A percentile compares a stretch with the other conserved stretches of the same genome.
These are phyloP conservation scores for Carcharodon carcharias DNA, from an alignment of 2,797 vertebrate genomes.

Conservation along the genomic window DNA sequence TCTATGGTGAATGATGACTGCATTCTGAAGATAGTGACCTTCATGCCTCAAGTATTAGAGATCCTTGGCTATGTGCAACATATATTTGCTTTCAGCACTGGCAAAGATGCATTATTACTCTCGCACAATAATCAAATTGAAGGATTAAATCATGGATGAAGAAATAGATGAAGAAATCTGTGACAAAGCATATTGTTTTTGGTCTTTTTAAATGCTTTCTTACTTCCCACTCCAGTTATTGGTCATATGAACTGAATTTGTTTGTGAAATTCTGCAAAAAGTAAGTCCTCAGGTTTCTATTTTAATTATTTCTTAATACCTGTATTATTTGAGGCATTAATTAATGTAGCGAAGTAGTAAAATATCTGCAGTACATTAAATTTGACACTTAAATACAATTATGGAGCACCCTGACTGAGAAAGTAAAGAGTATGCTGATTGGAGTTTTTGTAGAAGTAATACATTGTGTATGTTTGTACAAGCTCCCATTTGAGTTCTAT, in stretches of 20 bases:
- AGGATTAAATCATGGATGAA: not conserved
- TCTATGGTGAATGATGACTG: not conserved
- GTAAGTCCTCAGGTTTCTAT: slow-evolving; percentile 15
- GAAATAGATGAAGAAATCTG: not conserved
- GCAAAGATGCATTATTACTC: not conserved
- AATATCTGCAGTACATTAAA: not conserved
- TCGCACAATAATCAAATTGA: not conserved
- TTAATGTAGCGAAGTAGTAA: not conserved
- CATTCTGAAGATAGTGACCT: slow-evolving; percentile 11
- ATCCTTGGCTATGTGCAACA: not conserved
- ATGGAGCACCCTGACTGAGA: not conserved
- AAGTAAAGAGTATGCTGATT: not conserved
- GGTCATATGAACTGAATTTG: not conserved
- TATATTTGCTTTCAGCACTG: not conserved
- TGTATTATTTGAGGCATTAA: not conserved
- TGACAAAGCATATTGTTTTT: not conserved
- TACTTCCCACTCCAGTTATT: not conserved
- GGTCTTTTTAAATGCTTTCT: not conserved
- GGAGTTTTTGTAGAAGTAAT: not conserved
- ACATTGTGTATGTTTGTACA: not conserved
- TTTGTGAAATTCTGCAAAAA: slow-evolving; percentile 11
- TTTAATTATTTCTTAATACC: not conserved
- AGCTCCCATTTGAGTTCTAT: not conserved
- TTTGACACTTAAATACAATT: not conserved
- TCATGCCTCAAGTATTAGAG: not conserved